phyloP scores from a whole-genome alignment of 2,888 invertebrate species.

The Microchrysa polita region DNA sequence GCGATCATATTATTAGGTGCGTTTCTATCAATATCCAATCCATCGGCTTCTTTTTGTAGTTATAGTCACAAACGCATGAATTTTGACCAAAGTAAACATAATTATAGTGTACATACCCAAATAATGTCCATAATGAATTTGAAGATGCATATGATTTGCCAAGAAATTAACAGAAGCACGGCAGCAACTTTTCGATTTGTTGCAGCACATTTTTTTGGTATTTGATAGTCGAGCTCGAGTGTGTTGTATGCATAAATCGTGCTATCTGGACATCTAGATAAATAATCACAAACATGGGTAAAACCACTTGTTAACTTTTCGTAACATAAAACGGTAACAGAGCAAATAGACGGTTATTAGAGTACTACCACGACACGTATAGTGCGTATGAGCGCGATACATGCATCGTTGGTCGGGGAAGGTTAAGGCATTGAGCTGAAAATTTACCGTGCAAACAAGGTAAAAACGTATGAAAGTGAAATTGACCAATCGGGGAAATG shows the following conservation, averaged over 20 bases:
- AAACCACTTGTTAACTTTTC: slow-evolving; percentile 3
- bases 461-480: neutral
- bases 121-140: neutral
- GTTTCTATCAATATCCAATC: too few species aligned
- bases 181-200: neutral
- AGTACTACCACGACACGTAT: too few species aligned
- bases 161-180: neutral
- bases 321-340: slow-evolving; percentile 4
- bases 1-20: neutral
- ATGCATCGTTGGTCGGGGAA: neutral
- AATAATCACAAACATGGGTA: neutral
- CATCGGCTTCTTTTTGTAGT: neutral
- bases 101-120: too few species aligned
- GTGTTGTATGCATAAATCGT: neutral
- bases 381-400: too few species aligned
- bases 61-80: neutral
- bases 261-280: neutral
- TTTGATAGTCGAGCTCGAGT: neutral
- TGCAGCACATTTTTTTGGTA: neutral
- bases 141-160: slow-evolving; percentile 6
- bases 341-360: neutral
- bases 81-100: neutral
- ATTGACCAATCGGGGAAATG: neutral
- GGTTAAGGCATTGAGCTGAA: neutral
- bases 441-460: slow-evolving; percentile 1